Evolutionary conservation across 2,113 vertebrate genomes (phyloP).

Genomic region (Nestor notabilis): DNA sequence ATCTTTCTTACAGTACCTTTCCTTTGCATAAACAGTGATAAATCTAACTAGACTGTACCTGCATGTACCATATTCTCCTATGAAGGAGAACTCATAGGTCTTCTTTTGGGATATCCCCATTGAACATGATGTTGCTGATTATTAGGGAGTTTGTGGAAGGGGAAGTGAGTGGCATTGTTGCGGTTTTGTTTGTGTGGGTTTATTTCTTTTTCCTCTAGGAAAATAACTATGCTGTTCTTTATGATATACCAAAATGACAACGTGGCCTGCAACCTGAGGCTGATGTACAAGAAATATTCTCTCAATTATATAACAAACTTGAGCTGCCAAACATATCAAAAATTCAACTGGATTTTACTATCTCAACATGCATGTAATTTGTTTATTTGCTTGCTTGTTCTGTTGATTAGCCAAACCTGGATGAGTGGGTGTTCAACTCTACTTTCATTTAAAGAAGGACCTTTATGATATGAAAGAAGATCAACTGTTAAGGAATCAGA

Average conservation of each 20-base stretch:
- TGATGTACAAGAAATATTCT: neutral
- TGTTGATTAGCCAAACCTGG: neutral
- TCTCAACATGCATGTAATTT: neutral
- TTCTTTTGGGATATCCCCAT: neutral
- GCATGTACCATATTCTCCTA: neutral
- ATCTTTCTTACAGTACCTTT: neutral
- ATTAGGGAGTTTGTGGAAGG: rapidly evolving
- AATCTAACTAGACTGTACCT: neutral
- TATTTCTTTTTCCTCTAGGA: neutral
- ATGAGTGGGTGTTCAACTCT: neutral
- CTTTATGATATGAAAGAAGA: neutral
- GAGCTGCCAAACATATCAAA: neutral
- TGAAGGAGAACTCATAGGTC: neutral
- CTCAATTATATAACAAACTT: neutral
- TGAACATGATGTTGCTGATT: neutral
- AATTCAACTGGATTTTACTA: neutral
- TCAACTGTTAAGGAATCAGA: neutral
- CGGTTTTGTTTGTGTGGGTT: rapidly evolving
- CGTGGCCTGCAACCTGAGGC: neutral
- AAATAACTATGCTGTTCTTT: neutral
- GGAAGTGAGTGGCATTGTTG: rapidly evolving
- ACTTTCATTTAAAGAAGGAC: neutral
- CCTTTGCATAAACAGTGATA: neutral
- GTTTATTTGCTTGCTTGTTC: neutral
- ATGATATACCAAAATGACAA: neutral